Base-by-base conservation (phyloP, 2,888 invertebrate genomes). In the Frankliniella intonsa region DNA sequence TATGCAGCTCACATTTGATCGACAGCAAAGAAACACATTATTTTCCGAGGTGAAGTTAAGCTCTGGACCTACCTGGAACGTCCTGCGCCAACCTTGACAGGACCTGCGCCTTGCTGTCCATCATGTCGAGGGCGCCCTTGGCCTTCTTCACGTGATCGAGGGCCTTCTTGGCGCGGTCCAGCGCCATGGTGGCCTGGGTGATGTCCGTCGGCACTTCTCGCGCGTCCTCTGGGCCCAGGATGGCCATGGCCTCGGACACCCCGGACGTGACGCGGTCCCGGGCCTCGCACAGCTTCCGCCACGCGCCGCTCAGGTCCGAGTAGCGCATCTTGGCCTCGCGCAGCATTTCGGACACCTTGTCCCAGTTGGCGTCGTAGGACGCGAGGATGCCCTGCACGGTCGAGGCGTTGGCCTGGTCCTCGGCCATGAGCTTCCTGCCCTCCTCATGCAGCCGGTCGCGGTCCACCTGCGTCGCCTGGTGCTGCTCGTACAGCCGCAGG, bases 291-390 rank as follows among this genome's bases (percentile, higher is more conserved):
- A 76, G 69, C 69, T 76, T 76, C 22, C 69, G 22, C 69, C 69
- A 76, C 22, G 69, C 69, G 25, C 69, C 69, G 25, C 69, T 76
- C 22, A 76, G 69, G 69, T 76, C 69, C 69, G 69, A 76, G 10
- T 85, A 91, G 91, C 82, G 93, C 90, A 38, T 2, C 49, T 55
- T 38, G 22, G 27, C 65, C 69, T 38, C 69, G 25, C 69, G 69
- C 38, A 96, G 91, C 82, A 92, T 90, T 84, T 94, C 93, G 81
- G 93, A 93, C 0, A 94, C 89, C 87, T 93, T 93, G 86, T 95
- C 95, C 92, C 94, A 96, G 84, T 93, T 93, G 82, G 93, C 91
- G 86, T 96, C 96, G 79, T 95, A 91, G 0, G 93, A 91, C 0
- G 95, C 90, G 0, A 97, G 88, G 80, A 93, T 92, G 85, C 94